phyloP scores from a whole-genome alignment of 2,113 vertebrate genomes.

The Corynorhinus townsendii region DNA sequence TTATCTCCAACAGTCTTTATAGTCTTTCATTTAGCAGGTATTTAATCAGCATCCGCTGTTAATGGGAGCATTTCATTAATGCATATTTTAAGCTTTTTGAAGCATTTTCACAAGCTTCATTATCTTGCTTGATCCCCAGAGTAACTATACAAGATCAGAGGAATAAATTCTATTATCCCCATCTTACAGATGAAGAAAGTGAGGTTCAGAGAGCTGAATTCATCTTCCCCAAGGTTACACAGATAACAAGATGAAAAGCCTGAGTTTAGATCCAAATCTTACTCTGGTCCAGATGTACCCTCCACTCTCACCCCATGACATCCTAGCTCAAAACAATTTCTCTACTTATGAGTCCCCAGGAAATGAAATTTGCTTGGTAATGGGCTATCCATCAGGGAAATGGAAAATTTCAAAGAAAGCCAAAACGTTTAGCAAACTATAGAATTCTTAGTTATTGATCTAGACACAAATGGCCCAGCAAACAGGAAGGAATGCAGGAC shows the following conservation, averaged over 20 bases:
- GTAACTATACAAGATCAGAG: neutral
- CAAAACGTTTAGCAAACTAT: neutral
- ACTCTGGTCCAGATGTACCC: neutral
- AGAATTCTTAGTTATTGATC: neutral
- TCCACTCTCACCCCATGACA: neutral
- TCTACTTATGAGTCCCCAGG: neutral
- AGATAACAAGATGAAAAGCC: neutral
- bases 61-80: neutral
- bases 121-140: neutral
- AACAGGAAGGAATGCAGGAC: neutral
- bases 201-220: neutral
- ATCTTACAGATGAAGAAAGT: neutral
- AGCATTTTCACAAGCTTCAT: neutral
- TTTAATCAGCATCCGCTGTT: neutral
- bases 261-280: neutral
- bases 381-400: neutral
- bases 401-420: slow-evolving; percentile 8
- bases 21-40: neutral
- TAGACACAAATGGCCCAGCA: neutral
- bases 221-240: neutral
- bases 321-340: neutral
- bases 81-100: neutral
- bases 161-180: neutral
- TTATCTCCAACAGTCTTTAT: neutral
- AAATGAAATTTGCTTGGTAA: neutral